These are phyloP conservation scores for Parazoanthus swiftii DNA, from an alignment of 92 coral and sea anemone species.

Conservation along the genomic window DNA sequence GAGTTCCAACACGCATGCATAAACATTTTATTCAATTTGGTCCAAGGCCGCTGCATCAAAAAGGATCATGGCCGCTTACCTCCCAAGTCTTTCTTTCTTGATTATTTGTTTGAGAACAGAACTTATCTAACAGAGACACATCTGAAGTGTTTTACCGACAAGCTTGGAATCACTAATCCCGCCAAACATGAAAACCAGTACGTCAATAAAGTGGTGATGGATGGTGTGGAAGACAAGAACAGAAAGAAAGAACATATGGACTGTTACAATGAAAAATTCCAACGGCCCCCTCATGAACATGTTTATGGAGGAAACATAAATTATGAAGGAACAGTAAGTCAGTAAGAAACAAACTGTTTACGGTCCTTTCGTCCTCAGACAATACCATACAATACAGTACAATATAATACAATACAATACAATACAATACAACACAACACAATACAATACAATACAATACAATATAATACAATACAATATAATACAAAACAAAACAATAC, in stretches of 20 bases:
- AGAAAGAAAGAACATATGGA: background rate
- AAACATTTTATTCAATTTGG: conserved; percentile 62
- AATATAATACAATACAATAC: too few species aligned
- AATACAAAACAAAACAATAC: too few species aligned
- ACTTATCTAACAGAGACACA: conserved; percentile 48
- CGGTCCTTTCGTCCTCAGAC: background rate
- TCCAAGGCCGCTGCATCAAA: conserved; percentile 71
- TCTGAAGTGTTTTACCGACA: conserved; percentile 42
- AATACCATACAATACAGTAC: too few species aligned
- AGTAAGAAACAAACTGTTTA: background rate
- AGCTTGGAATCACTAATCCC: conserved; percentile 55
- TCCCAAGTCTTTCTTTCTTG: conserved; percentile 54
- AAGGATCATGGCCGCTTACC: conserved; percentile 58
- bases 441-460: too few species aligned
- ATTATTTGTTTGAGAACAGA: conserved; percentile 53
- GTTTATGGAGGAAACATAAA: conserved; percentile 14
- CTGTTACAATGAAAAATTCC: conserved; percentile 47
- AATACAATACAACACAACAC: too few species aligned
- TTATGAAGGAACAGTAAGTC: background rate
- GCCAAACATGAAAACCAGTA: background rate
- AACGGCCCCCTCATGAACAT: conserved; percentile 39
- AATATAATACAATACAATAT: too few species aligned
- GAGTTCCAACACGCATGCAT: conserved; percentile 74
- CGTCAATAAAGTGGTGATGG: background rate
- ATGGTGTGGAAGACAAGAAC: background rate